A percentile compares a stretch with the other conserved stretches of the same genome.
Evolutionary conservation across 2,113 vertebrate genomes (phyloP).

Genomic region (Nicator chloris): DNA sequence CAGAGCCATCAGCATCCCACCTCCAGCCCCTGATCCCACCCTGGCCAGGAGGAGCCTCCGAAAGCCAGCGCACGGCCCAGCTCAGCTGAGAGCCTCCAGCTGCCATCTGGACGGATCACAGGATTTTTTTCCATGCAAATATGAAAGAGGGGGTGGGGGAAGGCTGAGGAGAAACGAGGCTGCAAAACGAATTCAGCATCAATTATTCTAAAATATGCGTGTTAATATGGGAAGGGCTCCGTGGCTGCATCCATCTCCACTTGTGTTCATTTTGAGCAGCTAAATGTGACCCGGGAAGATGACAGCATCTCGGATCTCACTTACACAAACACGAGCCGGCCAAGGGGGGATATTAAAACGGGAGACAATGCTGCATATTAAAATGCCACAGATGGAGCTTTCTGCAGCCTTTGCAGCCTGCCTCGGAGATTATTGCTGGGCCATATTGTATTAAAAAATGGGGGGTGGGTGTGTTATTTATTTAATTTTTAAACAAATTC

Average conservation of each 20-base stretch:
- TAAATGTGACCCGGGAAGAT: constrained; percentile 38
- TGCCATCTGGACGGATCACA: constrained; percentile 51
- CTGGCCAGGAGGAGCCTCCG: not conserved
- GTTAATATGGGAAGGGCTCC: constrained; percentile 46
- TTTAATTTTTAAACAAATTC: constrained; percentile 66
- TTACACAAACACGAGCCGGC: constrained; percentile 12
- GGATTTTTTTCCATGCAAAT: not conserved
- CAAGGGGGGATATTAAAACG: constrained; percentile 7
- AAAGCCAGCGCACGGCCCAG: not conserved
- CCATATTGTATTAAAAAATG: constrained; percentile 55
- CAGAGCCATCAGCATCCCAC: fast-evolving
- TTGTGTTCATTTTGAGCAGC: constrained; percentile 16
- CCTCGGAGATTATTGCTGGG: constrained; percentile 36
- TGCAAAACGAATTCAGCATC: constrained; percentile 55
- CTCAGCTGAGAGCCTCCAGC: constrained; percentile 26
- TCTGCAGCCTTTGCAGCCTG: constrained; percentile 16
- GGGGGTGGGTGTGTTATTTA: constrained; percentile 57
- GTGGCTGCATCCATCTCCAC: constrained; percentile 34
- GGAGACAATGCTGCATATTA: constrained; percentile 62
- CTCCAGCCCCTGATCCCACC: not conserved
- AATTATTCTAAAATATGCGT: constrained; percentile 63
- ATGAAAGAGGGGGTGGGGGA: constrained; percentile 16
- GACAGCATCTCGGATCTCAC: constrained; percentile 38
- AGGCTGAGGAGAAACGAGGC: constrained; percentile 29
- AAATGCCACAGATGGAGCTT: constrained; percentile 50